Evolutionary conservation across 1,140 invertebrate genomes (phyloP), one percentile per base, ranked within the genome.

Genomic region (Bombus polaris): DNA sequence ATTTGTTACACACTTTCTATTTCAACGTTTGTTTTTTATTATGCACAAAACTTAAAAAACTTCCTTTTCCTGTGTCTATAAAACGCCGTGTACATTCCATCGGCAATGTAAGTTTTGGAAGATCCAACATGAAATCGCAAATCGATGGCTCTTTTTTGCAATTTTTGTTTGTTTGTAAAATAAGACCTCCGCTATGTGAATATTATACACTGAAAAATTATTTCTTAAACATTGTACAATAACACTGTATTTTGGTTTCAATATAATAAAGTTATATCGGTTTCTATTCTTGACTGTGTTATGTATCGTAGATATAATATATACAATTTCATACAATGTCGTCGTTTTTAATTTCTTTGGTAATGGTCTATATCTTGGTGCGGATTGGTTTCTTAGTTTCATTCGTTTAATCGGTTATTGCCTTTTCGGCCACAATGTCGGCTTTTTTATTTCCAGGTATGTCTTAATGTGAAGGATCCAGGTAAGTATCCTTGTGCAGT

Each of bases 201-300:
- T 62, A 70, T 68, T 77, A 75, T 53, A 42, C 25, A 28, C 25
- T 42, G 35, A 59, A n/a, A 87, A 75, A 83, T 12, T 10, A 25
- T 22, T 66, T 44, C 42, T 83, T 83, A 73, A 28, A 66, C 0
- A 10, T 70, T 70, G 32, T 86, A 62, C 65, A 85, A 37, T 39
- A 53, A 77, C 37, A 78, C 62, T 57, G 39, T 86, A 79, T 66
- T 32, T 79, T 32, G n/a, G 66, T 81, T 57, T 81, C 13, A n/a
- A 44, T 71, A 82, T 59, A 82, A 86, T 72, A 86, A 86, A 86
- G 57, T 77, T 76, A 37, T 70, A 73, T 86, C 84, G 57, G 70
- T 76, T 86, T 82, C 76, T 86, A 68, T 47, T 15, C 8, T 25
- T 37, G 3, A 1, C 2, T 6, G 12, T 25, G 22, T 53, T 53